Conservation (phyloP, 2,113 vertebrate species). For the Eretmochelys imbricata region DNA sequence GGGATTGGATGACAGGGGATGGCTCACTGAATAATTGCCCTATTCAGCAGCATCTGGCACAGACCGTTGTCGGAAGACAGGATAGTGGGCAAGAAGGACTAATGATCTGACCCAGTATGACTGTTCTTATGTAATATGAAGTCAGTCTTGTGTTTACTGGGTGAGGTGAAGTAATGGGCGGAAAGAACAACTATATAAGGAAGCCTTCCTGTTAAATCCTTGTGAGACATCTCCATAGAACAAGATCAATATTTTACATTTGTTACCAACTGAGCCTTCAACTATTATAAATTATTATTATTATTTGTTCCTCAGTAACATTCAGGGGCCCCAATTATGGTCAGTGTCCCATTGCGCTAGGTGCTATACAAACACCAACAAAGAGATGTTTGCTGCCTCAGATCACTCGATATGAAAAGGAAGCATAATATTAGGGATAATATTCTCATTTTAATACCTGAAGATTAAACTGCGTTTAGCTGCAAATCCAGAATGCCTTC, state of each 20-base stretch:
- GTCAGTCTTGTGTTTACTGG: neutral
- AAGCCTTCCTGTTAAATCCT: neutral
- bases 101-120: neutral
- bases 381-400: neutral
- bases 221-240: neutral
- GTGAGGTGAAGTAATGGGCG: neutral
- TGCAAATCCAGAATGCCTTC: conserved; percentile 29
- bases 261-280: neutral
- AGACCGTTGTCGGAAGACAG: neutral
- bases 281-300: neutral
- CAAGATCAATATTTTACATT: neutral
- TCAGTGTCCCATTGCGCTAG: neutral
- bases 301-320: neutral
- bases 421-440: neutral
- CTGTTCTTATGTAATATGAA: neutral
- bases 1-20: neutral
- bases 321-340: neutral
- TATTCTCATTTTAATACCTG: neutral
- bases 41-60: neutral
- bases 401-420: neutral
- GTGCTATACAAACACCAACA: neutral
- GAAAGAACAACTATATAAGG: neutral
- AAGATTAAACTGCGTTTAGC: neutral
- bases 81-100: neutral
- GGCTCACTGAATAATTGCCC: no score